Conservation (phyloP, 2,797 vertebrate species). For the Podargus strigoides region DNA sequence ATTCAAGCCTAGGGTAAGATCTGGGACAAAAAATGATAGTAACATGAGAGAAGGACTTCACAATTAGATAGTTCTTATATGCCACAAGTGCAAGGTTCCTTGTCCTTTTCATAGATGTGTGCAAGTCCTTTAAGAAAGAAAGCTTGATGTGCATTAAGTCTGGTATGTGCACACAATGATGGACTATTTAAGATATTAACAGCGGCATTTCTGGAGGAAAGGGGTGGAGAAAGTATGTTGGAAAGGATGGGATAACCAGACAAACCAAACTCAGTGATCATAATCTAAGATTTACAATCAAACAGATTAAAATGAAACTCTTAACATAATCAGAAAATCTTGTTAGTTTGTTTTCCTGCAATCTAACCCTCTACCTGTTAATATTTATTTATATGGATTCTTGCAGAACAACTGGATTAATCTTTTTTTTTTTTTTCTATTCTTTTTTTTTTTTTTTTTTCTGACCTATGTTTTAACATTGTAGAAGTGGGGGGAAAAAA, state of each 20-base stretch:
- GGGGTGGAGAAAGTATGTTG: background rate
- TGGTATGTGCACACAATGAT: background rate
- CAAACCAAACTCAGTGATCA: background rate
- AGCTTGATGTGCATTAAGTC: background rate
- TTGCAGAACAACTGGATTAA: background rate
- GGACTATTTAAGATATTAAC: background rate
- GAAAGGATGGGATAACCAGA: background rate
- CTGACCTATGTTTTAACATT: background rate
- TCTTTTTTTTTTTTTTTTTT: too few relatives aligned
- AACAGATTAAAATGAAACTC: background rate
- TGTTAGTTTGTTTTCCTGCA: background rate
- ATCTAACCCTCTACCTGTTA: background rate
- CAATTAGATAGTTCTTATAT: background rate
- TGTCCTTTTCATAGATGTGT: background rate
- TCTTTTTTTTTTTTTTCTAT: background rate
- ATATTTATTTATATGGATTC: background rate
- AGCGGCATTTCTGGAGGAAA: background rate
- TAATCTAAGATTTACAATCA: background rate
- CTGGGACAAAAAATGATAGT: background rate
- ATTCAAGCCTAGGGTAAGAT: background rate
- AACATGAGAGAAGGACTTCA: background rate
- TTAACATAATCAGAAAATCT: background rate
- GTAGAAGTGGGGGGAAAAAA: background rate
- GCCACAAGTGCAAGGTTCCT: background rate
- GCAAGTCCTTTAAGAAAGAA: background rate